phyloP scores from a whole-genome alignment of 1,140 invertebrate genomes.

The Zaprionus africanus region DNA sequence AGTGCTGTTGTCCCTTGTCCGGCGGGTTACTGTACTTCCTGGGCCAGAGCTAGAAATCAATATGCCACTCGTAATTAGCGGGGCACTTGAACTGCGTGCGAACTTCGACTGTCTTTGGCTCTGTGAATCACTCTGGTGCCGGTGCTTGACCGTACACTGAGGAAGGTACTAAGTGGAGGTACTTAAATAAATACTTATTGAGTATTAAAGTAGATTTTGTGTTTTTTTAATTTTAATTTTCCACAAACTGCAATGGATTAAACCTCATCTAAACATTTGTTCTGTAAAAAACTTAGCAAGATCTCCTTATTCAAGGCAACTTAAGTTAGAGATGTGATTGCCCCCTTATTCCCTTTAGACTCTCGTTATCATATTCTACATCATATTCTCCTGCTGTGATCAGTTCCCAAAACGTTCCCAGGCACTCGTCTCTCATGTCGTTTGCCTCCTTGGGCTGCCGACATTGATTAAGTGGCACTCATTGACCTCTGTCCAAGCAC shows the following conservation, averaged over 20 bases:
- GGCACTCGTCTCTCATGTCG: background rate
- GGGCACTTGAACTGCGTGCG: constrained; percentile 56
- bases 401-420: background rate
- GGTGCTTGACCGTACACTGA: too few species aligned
- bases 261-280: too few species aligned
- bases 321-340: too few species aligned
- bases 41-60: constrained; percentile 51
- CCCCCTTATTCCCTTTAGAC: too few species aligned
- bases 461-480: constrained; percentile 69
- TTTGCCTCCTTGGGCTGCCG: constrained; percentile 11
- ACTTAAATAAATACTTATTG: too few species aligned
- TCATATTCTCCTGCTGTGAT: too few species aligned
- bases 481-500: constrained; percentile 79
- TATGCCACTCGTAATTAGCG: constrained; percentile 64
- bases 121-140: constrained; percentile 35
- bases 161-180: background rate
- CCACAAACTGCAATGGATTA: too few species aligned
- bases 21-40: constrained; percentile 65
- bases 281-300: too few species aligned
- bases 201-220: too few species aligned
- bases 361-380: too few species aligned
- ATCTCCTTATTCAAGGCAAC: too few species aligned
- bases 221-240: too few species aligned
- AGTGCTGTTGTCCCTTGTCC: constrained; percentile 48
- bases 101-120: constrained; percentile 42